Percentiles rank a stretch among this genome's conserved stretches.
Evolutionary conservation across 2,888 invertebrate genomes (phyloP).

Genomic region (Papilio demoleus): DNA sequence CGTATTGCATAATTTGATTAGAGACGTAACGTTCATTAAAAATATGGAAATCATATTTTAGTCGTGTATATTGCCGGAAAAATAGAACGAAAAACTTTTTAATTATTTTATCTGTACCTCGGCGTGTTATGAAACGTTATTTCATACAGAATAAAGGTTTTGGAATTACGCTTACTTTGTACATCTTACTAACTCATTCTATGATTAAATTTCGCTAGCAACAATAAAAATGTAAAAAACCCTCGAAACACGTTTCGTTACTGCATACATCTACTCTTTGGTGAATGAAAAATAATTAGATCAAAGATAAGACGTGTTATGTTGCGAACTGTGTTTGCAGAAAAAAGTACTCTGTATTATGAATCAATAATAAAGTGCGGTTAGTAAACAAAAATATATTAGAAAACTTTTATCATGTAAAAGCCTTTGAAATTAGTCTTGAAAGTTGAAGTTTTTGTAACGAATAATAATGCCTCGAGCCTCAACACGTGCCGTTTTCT

Average conservation of each 20-base stretch:
- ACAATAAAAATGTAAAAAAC: neutral
- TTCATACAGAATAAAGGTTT: slow-evolving; percentile 3
- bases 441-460: slow-evolving; percentile 34
- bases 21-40: neutral
- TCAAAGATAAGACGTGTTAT: neutral
- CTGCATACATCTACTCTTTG: neutral
- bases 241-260: neutral
- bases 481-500: slow-evolving; percentile 25
- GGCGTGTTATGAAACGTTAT: neutral
- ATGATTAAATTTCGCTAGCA: slow-evolving; percentile 1
- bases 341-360: neutral
- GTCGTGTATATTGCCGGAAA: neutral
- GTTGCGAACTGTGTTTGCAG: neutral
- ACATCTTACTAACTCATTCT: neutral
- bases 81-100: neutral
- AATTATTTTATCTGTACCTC: neutral
- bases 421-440: slow-evolving; percentile 30
- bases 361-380: neutral
- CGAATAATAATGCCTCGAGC: slow-evolving; percentile 29
- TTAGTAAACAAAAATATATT: slow-evolving; percentile 13
- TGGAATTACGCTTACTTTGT: slow-evolving; percentile 6
- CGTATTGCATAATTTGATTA: neutral
- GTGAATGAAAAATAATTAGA: slow-evolving; percentile 5
- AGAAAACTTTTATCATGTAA: slow-evolving; percentile 25
- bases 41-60: neutral